Evolutionary conservation across 2,888 invertebrate species (phyloP), one percentile per base, ranked within the genome.

Genomic region (Apeira syringaria): DNA sequence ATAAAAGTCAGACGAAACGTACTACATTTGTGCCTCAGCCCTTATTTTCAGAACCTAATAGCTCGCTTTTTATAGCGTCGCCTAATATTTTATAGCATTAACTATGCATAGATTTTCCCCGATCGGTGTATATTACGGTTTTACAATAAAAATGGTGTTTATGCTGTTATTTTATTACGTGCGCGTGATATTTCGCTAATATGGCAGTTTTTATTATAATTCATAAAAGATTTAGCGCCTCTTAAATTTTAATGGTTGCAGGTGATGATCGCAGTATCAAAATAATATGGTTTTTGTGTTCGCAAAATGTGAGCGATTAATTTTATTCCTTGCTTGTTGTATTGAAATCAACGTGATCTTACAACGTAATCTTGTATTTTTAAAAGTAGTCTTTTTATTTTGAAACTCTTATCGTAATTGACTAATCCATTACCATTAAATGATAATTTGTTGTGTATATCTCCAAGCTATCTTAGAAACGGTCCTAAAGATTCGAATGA

Each of bases 1-100:
- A 89, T 89, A 88, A 88, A 89, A 86, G 88, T 88, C 87, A 82
- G 74, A 59, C 67, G 65, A 64, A 81, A 85, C 80, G 79, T 80
- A 86, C 79, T 84, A 82, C 80, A 79, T 86, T 89, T 88, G 84
- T 76, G 80, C 80, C 65, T 44, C 73, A 74, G 80, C 82, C 86
- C 82, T 87, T 85, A 86, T 82, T 83, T 84, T 78, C 82, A 74
- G 81, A 76, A 78, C 74, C 81, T 83, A 83, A 85, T 80, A 81
- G 74, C 72, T 61, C 70, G 74, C 74, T 75, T 77, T 85, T 86
- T 84, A 86, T 84, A 79, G 72, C 74, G 68, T 59, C 64, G 61
- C 69, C 77, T 72, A 75, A 82, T 76, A 81, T 75, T 83, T 85
- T 81, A 80, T 78, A 65, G 71, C 63, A 53, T 63, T 47, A 49